These are phyloP conservation scores for Diaperis boleti DNA, from an alignment of 2,888 invertebrate genomes.

Conservation along the genomic window DNA sequence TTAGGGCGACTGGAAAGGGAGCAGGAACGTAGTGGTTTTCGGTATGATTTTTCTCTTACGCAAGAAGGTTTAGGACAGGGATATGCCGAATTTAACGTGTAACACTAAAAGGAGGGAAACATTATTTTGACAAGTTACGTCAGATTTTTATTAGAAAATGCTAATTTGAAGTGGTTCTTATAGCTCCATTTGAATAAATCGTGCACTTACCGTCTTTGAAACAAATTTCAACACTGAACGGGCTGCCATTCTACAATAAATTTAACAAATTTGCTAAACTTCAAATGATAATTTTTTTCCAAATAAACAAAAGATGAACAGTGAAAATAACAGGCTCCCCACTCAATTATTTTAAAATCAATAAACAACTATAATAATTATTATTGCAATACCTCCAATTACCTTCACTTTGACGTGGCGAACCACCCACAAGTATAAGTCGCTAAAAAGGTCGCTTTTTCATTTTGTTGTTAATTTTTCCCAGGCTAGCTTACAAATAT, in stretches of 20 bases:
- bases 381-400: too few relatives aligned
- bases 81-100: slow-evolving; percentile 8
- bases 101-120: slow-evolving; percentile 25
- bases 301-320: slow-evolving; percentile 26
- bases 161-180: neutral
- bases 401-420: too few relatives aligned
- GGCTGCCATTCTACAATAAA: slow-evolving; percentile 41
- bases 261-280: slow-evolving; percentile 22
- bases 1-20: neutral
- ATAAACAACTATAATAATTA: too few relatives aligned
- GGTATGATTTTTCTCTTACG: neutral
- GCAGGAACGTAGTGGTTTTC: neutral
- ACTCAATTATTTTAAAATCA: neutral
- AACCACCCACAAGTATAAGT: too few relatives aligned
- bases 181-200: too few relatives aligned
- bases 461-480: too few relatives aligned
- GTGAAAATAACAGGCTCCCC: neutral
- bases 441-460: too few relatives aligned
- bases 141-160: slow-evolving; percentile 9
- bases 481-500: too few relatives aligned
- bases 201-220: slow-evolving; percentile 34
- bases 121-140: slow-evolving; percentile 5
- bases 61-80: neutral
- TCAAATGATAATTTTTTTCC: slow-evolving; percentile 22
- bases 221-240: slow-evolving; percentile 36